Percentiles rank a stretch among this genome's conserved stretches.
Evolutionary conservation across 2,888 invertebrate genomes (phyloP).

Genomic region (Toxonevra muliebris): DNA sequence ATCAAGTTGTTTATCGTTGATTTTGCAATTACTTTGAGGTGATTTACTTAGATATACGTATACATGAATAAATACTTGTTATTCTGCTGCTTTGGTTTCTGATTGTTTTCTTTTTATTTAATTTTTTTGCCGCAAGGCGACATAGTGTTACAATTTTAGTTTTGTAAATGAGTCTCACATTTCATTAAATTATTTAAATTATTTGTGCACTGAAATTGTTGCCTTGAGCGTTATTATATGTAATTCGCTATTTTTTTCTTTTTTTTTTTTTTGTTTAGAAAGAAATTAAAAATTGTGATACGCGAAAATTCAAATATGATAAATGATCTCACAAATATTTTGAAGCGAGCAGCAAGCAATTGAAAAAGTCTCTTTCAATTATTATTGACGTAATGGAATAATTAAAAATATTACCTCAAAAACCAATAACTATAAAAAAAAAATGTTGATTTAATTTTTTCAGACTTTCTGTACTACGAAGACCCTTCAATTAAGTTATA

Average conservation of each 20-base stretch:
- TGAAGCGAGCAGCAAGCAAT: background rate
- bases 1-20: background rate
- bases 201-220: background rate
- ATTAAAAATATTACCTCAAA: background rate
- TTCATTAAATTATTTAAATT: background rate
- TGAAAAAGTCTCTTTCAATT: background rate
- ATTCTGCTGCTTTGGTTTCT: background rate
- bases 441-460: too few relatives aligned
- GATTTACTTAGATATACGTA: background rate
- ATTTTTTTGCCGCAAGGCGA: conserved; percentile 4
- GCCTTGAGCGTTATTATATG: conserved; percentile 11
- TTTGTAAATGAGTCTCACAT: background rate
- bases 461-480: too few relatives aligned
- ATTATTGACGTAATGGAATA: background rate
- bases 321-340: background rate
- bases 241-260: conserved; percentile 8
- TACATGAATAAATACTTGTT: too few relatives aligned
- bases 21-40: background rate
- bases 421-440: background rate
- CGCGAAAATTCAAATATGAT: background rate
- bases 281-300: too few relatives aligned
- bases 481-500: too few relatives aligned
- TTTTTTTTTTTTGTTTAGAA: background rate
- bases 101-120: conserved; percentile 15
- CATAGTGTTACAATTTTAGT: conserved; percentile 10